Evolutionary conservation across 2,888 invertebrate genomes (phyloP), one percentile per base, ranked within the genome.

Genomic region (Chorisops tibialis): DNA sequence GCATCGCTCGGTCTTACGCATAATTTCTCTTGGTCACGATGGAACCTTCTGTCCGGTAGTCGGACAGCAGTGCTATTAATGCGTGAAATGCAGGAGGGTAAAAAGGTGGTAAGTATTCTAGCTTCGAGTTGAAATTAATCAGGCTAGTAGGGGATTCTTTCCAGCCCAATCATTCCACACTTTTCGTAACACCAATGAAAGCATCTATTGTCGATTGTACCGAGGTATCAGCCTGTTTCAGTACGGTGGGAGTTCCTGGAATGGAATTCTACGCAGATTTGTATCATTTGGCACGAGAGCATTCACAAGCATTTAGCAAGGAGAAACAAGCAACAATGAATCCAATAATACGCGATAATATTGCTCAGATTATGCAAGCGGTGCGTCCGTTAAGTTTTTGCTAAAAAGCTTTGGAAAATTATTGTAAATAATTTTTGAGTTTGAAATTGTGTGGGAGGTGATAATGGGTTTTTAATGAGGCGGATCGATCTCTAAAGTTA

Each of bases 11-110:
- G 85, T 9, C 80, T 84, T 1, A 83, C 87, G 11, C 89, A 88
- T 72, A 88, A 88, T 73, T 93, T 92, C 69, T 84, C 89, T 22
- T 93, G 91, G 89, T 89, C 89, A 62, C 82, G 88, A 74, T 90
- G 86, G 86, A 86, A 86, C 69, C 75, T 83, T 0, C 73, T 81
- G 51, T 82, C 83, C 1, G 81, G 79, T 4, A 75, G 77, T 12
- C 71, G 79, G 1, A 76, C 75, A 0, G 76, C 75, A 2, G 76
- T 79, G 0, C 63, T 79, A 4, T 65, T 79, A 5, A 69, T 78
- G 47, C 69, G 79, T 16, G 79, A 79, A 62, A 65, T 79, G 9
- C 66, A 76, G 5, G 77, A 78, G 59, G 73, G 75, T 50, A 74
- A 75, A 59, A 79, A 79, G 67, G 70, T 74, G 66, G 75, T 75